phyloP scores from a whole-genome alignment of 1,140 invertebrate genomes.

The Eumaeus atala region DNA sequence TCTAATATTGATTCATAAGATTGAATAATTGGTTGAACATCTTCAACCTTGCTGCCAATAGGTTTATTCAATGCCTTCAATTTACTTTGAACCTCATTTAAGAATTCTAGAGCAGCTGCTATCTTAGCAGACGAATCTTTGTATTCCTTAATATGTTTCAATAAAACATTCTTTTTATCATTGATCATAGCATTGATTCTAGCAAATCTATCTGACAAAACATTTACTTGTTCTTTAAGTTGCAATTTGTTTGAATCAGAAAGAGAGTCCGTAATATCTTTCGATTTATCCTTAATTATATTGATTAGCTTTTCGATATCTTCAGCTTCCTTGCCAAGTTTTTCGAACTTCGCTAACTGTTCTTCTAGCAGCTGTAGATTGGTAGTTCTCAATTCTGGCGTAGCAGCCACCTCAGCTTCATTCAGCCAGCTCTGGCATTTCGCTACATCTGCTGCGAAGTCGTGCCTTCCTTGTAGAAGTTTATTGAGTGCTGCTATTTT shows the following conservation, averaged over 20 bases:
- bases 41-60: slow-evolving; percentile 88
- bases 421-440: slow-evolving; percentile 89
- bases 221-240: slow-evolving; percentile 84
- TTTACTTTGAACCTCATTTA: slow-evolving; percentile 87
- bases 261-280: slow-evolving; percentile 85
- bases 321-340: slow-evolving; percentile 83
- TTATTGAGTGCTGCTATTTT: slow-evolving; percentile 83
- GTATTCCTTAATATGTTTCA: slow-evolving; percentile 85
- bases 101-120: slow-evolving; percentile 85
- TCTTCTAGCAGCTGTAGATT: slow-evolving; percentile 88
- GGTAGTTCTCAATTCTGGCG: slow-evolving; percentile 84
- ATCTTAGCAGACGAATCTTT: slow-evolving; percentile 85
- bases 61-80: slow-evolving; percentile 88
- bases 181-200: slow-evolving; percentile 83
- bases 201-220: slow-evolving; percentile 84
- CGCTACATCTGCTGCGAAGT: slow-evolving; percentile 87
- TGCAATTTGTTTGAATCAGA: slow-evolving; percentile 89
- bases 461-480: slow-evolving; percentile 82
- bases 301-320: slow-evolving; percentile 81
- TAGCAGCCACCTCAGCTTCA: slow-evolving; percentile 89
- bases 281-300: slow-evolving; percentile 85
- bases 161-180: slow-evolving; percentile 82
- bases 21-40: slow-evolving; percentile 85
- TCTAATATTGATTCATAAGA: slow-evolving; percentile 86
- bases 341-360: slow-evolving; percentile 88